These are phyloP conservation scores for Eupsilia transversa DNA, from an alignment of 2,888 invertebrate genomes.

Conservation along the genomic window DNA sequence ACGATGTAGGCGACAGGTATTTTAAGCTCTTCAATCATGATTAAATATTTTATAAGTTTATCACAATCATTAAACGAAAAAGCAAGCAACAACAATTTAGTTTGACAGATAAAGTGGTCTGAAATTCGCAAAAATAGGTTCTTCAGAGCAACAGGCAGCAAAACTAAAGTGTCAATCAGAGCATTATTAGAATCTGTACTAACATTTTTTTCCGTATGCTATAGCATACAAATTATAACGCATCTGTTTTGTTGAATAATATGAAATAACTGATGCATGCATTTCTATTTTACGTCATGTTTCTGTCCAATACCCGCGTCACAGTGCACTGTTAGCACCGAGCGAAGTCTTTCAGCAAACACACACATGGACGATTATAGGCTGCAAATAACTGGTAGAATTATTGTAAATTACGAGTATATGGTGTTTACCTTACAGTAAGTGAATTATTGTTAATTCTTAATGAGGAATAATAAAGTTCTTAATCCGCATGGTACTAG, in stretches of 20 bases:
- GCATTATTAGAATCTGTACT: background rate
- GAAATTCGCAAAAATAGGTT: background rate
- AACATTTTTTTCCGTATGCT: no score
- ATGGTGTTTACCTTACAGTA: no score
- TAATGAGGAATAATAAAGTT: no score
- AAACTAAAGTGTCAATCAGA: background rate
- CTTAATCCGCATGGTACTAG: no score
- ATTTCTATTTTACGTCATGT: constrained; percentile 36
- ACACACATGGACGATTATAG: constrained; percentile 32
- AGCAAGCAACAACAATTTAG: background rate
- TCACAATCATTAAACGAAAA: background rate
- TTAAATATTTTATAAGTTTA: background rate
- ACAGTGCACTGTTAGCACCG: constrained; percentile 29
- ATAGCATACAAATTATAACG: constrained; percentile 2
- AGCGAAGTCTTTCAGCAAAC: constrained; percentile 47
- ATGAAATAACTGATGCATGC: constrained; percentile 40
- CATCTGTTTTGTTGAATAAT: constrained; percentile 15
- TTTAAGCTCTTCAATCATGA: background rate
- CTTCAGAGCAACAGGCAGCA: background rate
- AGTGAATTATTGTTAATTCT: no score
- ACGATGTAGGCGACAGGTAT: background rate
- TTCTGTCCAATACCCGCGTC: constrained; percentile 25
- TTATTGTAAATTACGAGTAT: no score
- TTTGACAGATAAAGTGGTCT: background rate
- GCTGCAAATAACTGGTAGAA: constrained; percentile 20